Evolutionary conservation across 2,113 vertebrate genomes (phyloP).

Genomic region (Tapirus terrestris): DNA sequence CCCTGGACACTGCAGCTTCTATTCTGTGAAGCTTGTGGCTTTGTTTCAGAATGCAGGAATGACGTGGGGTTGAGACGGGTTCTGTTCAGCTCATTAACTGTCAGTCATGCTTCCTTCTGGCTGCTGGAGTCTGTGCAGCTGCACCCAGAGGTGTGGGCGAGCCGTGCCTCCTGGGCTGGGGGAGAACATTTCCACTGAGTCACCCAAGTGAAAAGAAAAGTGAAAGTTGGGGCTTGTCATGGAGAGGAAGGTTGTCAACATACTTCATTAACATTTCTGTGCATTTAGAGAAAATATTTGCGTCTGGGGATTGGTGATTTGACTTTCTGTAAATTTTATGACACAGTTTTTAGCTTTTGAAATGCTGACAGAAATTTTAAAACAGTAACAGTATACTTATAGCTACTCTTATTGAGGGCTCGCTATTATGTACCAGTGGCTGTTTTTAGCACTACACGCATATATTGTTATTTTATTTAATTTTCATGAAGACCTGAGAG

Average conservation of each 20-base stretch:
- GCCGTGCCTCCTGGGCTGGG: not conserved
- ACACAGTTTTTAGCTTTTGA: not conserved
- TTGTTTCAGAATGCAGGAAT: not conserved
- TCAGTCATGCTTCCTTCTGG: not conserved
- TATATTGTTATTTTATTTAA: not conserved
- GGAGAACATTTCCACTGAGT: not conserved
- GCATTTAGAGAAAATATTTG: not conserved
- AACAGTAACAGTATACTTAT: not conserved
- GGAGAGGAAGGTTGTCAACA: not conserved
- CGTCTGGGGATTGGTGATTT: not conserved
- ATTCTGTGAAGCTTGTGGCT: not conserved
- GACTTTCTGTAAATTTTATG: not conserved
- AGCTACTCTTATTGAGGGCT: not conserved
- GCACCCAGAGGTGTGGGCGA: not conserved
- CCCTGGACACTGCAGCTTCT: not conserved
- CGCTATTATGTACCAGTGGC: too few relatives aligned
- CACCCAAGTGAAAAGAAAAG: not conserved
- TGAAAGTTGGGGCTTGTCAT: not conserved
- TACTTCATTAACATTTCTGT: not conserved
- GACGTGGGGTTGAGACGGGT: not conserved
- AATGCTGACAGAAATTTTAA: not conserved
- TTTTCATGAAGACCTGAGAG: not conserved
- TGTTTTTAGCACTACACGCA: not conserved
- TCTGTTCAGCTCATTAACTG: conserved; percentile 37
- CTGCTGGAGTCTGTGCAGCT: not conserved